Evolutionary conservation across 2,888 invertebrate genomes (phyloP).

Genomic region (Trissoscelio sp.): DNA sequence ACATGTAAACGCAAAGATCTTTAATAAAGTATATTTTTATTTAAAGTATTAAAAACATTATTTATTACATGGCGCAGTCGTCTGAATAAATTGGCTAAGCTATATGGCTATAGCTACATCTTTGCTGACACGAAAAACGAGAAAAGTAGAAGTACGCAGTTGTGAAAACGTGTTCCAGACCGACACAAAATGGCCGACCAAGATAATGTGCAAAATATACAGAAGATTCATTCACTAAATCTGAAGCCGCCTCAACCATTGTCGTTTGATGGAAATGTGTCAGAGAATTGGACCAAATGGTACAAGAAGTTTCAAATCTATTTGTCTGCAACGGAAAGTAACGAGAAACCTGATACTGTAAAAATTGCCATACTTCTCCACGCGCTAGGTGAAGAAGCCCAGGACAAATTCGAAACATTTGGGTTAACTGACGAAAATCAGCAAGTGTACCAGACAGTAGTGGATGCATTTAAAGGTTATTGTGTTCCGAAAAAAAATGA

Average conservation of each 20-base stretch:
- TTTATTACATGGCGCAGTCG: not conserved
- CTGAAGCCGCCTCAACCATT: not conserved
- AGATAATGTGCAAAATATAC: not conserved
- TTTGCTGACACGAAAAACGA: too few relatives aligned
- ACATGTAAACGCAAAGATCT: too few relatives aligned
- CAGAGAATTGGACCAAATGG: not conserved
- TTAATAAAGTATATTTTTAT: too few relatives aligned
- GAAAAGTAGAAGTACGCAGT: too few relatives aligned
- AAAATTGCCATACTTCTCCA: conserved; percentile 71
- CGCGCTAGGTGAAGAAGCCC: conserved; percentile 70
- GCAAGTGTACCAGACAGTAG: not conserved
- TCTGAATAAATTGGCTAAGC: too few relatives aligned
- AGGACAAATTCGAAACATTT: conserved; percentile 72
- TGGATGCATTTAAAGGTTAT: conserved; percentile 57
- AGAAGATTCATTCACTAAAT: not conserved
- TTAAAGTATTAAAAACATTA: too few relatives aligned
- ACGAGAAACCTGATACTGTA: not conserved
- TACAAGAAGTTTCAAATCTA: not conserved
- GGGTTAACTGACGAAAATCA: not conserved
- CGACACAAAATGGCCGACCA: not conserved
- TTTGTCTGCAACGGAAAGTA: not conserved
- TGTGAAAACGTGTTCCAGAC: too few relatives aligned
- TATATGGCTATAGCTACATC: too few relatives aligned
- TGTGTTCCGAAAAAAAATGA: conserved; percentile 60
- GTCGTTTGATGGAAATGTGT: not conserved